A percentile compares a stretch with the other conserved stretches of the same genome.
Conservation (phyloP, 1,140 invertebrate species). For the Campoletis sonorensis region DNA sequence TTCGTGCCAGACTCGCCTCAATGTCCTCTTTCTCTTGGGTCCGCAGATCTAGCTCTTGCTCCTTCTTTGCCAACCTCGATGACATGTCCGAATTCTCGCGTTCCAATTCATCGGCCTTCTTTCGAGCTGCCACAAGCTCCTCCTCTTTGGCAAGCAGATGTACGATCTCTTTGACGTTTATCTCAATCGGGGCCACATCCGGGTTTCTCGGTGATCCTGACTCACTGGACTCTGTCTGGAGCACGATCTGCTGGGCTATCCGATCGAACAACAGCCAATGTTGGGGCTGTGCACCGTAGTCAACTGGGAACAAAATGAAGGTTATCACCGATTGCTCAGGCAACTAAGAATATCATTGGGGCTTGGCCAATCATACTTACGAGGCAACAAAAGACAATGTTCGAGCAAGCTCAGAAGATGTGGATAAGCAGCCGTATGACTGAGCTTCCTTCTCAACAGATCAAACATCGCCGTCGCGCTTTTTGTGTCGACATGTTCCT, state of each 20-base stretch:
- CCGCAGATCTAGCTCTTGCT: slow-evolving; percentile 93
- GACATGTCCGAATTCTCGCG: slow-evolving; percentile 93
- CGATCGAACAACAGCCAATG: slow-evolving; percentile 97
- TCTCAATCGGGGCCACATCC: slow-evolving; percentile 89
- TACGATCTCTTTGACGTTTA: slow-evolving; percentile 94
- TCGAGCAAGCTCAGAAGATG: slow-evolving; percentile 94
- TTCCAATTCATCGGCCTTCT: slow-evolving; percentile 91
- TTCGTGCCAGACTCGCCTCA: slow-evolving; percentile 87
- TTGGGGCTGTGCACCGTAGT: slow-evolving; percentile 89
- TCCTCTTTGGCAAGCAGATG: slow-evolving; percentile 95
- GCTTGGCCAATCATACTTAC: slow-evolving; percentile 79
- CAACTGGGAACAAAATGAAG: slow-evolving; percentile 76
- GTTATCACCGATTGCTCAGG: slow-evolving; percentile 11
- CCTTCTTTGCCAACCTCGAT: slow-evolving; percentile 91
- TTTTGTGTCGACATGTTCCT: slow-evolving; percentile 96
- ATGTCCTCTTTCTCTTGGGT: slow-evolving; percentile 95
- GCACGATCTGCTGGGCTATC: slow-evolving; percentile 95
- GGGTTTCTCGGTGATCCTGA: slow-evolving; percentile 82
- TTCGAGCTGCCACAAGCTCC: slow-evolving; percentile 90
- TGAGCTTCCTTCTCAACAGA: slow-evolving; percentile 91
- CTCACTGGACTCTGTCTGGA: slow-evolving; percentile 86
- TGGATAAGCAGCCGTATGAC: slow-evolving; percentile 94
- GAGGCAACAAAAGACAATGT: slow-evolving; percentile 92
- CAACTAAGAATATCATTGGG: neutral
- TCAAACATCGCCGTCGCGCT: slow-evolving; percentile 97